phyloP scores from a whole-genome alignment of 2,113 vertebrate species.

The Nibea coibor region DNA sequence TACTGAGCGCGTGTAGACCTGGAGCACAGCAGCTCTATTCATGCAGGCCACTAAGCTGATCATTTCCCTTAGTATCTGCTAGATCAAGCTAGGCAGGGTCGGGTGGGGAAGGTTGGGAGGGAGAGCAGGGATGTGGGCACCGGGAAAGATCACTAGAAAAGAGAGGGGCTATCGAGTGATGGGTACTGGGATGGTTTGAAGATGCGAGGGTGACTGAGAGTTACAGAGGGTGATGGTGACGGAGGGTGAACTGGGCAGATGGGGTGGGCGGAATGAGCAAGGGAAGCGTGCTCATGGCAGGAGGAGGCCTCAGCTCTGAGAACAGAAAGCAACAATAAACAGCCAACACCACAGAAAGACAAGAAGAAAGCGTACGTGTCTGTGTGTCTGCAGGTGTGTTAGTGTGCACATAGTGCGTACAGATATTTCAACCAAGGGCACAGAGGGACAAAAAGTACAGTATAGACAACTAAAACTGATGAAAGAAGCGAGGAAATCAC shows the following conservation, averaged over 20 bases:
- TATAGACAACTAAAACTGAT: constrained; percentile 24
- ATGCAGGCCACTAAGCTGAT: constrained; percentile 70
- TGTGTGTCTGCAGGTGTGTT: constrained; percentile 17
- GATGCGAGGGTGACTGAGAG: constrained; percentile 12
- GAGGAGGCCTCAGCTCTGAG: constrained; percentile 49
- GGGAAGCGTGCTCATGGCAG: constrained; percentile 58
- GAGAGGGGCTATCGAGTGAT: constrained; percentile 21
- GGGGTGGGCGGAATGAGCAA: constrained; percentile 60
- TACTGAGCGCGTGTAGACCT: constrained; percentile 61
- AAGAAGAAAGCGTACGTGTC: constrained; percentile 19
- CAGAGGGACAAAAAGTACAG: constrained; percentile 10
- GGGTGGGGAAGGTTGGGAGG: constrained; percentile 15
- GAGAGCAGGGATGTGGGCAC: constrained; percentile 15
- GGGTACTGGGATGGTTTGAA: constrained; percentile 15
- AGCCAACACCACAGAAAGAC: constrained; percentile 54
- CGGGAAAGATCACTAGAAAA: constrained; percentile 35
- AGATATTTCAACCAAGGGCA: constrained; percentile 22
- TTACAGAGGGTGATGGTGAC: constrained; percentile 28
- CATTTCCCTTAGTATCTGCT: constrained; percentile 60
- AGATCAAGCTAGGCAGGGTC: constrained; percentile 58
- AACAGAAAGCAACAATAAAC: constrained; percentile 54
- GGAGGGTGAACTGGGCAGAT: constrained; percentile 45
- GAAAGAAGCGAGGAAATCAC: constrained; percentile 49
- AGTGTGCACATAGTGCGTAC: constrained; percentile 2
- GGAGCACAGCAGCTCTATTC: constrained; percentile 63